A percentile compares a stretch with the other conserved stretches of the same genome.
Evolutionary conservation across 2,113 vertebrate genomes (phyloP).

Genomic region (Tringa solitaria): DNA sequence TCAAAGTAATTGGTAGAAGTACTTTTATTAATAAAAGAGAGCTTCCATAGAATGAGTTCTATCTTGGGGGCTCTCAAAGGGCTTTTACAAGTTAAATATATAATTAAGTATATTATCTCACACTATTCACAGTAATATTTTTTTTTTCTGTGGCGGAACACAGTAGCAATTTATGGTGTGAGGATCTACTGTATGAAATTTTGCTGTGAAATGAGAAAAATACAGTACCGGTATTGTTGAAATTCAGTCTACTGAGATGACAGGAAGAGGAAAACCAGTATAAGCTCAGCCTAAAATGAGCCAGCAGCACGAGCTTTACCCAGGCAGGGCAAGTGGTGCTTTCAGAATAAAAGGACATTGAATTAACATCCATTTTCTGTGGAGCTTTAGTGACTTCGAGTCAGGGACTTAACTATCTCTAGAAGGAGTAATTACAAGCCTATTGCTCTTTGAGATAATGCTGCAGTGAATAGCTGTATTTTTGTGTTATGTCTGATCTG

Average conservation of each 20-base stretch:
- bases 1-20: slow-evolving; percentile 58
- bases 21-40: slow-evolving; percentile 58
- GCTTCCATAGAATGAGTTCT: slow-evolving; percentile 41
- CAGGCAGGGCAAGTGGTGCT: not conserved
- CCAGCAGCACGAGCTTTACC: not conserved
- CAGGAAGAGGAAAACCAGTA: not conserved
- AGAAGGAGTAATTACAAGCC: not conserved
- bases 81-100: slow-evolving; percentile 60
- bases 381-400: not conserved
- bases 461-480: accelerated
- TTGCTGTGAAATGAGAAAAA: not conserved
- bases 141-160: not conserved
- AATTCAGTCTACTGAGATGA: not conserved
- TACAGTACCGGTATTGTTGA: not conserved
- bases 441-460: not conserved
- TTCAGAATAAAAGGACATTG: not conserved
- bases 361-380: not conserved
- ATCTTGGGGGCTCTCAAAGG: slow-evolving; percentile 44
- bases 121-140: not conserved
- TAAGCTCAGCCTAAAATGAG: not conserved
- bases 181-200: not conserved
- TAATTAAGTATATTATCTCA: slow-evolving; percentile 54
- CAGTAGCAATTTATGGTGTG: not conserved
- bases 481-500: not conserved
- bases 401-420: not conserved